phyloP scores from a whole-genome alignment of 2,113 vertebrate species.

The Larimichthys crocea region DNA sequence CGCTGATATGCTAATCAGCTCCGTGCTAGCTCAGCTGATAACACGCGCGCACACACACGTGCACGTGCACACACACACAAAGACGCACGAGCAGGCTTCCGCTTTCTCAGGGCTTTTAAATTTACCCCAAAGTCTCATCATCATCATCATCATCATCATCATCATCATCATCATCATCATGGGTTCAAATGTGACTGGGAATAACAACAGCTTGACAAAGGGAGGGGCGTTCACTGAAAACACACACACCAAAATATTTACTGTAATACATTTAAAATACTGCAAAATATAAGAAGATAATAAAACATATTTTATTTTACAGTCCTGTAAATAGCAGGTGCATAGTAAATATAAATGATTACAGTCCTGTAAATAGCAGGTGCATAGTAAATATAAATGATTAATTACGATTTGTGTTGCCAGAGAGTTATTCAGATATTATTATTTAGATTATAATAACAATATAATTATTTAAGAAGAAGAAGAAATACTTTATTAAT shows the following conservation, averaged over 20 bases:
- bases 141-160: not conserved
- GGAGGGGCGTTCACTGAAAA: conserved; percentile 25
- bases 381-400: too few relatives aligned
- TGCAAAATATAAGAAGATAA: not conserved
- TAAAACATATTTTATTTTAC: not conserved
- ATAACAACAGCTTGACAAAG: conserved; percentile 30
- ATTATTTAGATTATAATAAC: too few relatives aligned
- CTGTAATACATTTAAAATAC: not conserved
- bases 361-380: not conserved
- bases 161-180: too few relatives aligned
- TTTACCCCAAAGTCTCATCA: conserved; percentile 35
- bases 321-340: not conserved
- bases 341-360: too few relatives aligned
- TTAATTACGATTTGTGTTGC: not conserved
- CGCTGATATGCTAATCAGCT: not conserved
- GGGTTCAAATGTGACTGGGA: not conserved
- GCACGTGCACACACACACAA: not conserved
- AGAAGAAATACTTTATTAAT: too few relatives aligned
- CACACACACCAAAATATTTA: not conserved
- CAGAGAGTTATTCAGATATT: not conserved
- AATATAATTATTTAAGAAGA: too few relatives aligned
- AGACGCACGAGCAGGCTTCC: conserved; percentile 45
- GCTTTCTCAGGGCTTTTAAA: conserved; percentile 59
- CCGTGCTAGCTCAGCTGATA: conserved; percentile 43
- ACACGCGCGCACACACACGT: not conserved